Conservation (phyloP, 2,888 invertebrate genomes). For the Andrena flavipes region DNA sequence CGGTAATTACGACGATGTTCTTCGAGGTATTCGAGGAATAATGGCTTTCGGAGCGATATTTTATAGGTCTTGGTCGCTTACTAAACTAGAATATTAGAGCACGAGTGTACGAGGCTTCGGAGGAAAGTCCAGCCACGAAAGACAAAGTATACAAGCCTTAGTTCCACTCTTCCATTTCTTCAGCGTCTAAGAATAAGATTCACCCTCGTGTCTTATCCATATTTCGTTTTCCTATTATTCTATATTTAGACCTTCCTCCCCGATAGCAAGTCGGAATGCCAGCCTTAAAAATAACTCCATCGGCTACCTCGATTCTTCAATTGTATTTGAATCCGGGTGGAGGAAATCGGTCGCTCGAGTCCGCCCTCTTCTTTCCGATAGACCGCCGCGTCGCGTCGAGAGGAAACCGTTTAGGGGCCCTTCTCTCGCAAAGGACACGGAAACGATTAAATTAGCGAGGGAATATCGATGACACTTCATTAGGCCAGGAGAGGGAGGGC, state of each 20-base stretch:
- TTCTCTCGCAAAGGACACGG: neutral
- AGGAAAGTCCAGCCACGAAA: neutral
- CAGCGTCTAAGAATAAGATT: no score
- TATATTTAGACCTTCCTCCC: no score
- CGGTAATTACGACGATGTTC: slow-evolving; percentile 20
- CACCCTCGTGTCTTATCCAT: no score
- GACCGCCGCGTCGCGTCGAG: neutral
- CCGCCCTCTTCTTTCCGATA: neutral
- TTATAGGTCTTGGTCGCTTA: neutral
- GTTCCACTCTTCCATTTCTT: no score
- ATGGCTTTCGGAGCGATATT: neutral
- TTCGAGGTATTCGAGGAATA: neutral
- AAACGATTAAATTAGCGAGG: neutral
- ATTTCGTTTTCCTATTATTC: no score
- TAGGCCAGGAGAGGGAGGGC: neutral
- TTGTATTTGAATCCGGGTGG: no score
- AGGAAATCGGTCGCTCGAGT: neutral
- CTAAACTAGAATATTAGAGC: neutral
- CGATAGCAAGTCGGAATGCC: no score
- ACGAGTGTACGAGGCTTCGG: neutral
- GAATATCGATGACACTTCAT: slow-evolving; percentile 10
- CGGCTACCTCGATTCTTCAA: no score
- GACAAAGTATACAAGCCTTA: no score
- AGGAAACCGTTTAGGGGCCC: neutral
- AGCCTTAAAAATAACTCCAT: no score